Evolutionary conservation across 2,797 vertebrate genomes (phyloP), one percentile per base, ranked within the genome.

Genomic region (Rhinichthys osculus): DNA sequence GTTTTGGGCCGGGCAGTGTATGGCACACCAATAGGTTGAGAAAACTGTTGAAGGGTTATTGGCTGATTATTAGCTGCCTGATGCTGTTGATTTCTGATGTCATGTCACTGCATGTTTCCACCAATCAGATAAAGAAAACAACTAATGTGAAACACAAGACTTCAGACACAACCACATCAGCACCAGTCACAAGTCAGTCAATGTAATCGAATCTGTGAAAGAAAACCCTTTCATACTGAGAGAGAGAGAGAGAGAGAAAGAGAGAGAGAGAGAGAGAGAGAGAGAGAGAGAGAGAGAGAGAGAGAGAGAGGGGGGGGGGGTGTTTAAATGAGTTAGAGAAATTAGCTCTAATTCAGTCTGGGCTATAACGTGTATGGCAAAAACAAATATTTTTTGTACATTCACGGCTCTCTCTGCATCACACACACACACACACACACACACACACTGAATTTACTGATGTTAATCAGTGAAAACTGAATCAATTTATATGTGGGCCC

Each of bases 171-270:
- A 76, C 62, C 38, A 81, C 66, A 84, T 85, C 88, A 89, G 72
- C 69, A 67, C 79, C 70, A 80, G 86, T 87, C 86, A 87, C 88
- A 87, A 85, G 88, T 73, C 82, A 40, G 57, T 76, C 79, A 81
- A 40, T 66, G 83, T 85, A 85, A 87, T 67, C 67, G 44, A 78
- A 89, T 87, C 83, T 76, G 72, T 78, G 33, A 77, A 76, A 33
- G 42, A 64, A n/a, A 64, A 66, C 13, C 40, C 57, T 74, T 64
- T 74, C 19, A 66, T 66, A 59, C 50, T 33, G 38, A 73, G 69
- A 62, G 19, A 44, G 80, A 72, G 50, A 82, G 66, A 3, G 19
- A 38, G 78, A 23, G 50, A 23, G 73, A 13, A 7, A 13, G 42
- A 44, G 10, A 16, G 64, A 27, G 27, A 81, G 47, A 81, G 78